Evolutionary conservation across 2,113 vertebrate genomes (phyloP).

Genomic region (Baryphthengus martii): DNA sequence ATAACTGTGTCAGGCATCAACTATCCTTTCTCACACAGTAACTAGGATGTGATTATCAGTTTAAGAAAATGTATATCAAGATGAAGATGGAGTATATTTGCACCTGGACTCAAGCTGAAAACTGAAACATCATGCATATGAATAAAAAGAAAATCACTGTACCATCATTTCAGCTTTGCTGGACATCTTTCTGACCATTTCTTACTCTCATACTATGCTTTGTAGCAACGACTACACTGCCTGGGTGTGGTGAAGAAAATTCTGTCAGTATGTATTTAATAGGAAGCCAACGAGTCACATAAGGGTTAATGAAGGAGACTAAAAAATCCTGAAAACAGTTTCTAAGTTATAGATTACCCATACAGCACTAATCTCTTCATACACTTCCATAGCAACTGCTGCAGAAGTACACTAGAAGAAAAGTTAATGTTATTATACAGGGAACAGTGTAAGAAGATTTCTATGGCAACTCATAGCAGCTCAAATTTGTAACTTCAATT

Average conservation of each 20-base stretch:
- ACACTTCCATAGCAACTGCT: background rate
- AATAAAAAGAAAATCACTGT: background rate
- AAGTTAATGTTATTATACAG: background rate
- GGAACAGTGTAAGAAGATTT: background rate
- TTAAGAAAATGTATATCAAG: background rate
- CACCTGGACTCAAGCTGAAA: background rate
- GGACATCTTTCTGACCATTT: background rate
- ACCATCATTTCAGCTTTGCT: background rate
- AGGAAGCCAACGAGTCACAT: background rate
- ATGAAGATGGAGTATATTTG: background rate
- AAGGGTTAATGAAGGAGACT: background rate
- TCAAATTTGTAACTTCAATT: background rate
- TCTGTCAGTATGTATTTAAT: background rate
- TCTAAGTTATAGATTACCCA: background rate
- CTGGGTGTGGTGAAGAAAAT: background rate
- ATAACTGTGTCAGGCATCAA: background rate
- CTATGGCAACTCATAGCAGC: background rate
- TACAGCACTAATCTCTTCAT: background rate
- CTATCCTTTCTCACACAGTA: background rate
- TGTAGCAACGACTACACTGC: background rate
- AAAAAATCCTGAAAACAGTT: background rate
- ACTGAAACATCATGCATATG: background rate
- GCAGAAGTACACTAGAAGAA: background rate
- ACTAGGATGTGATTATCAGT: background rate
- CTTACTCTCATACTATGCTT: background rate